Percentiles rank a stretch among this genome's conserved stretches.
These are phyloP conservation scores for Nautilus pompilius DNA, from an alignment of 1,140 invertebrate species.

Conservation along the genomic window DNA sequence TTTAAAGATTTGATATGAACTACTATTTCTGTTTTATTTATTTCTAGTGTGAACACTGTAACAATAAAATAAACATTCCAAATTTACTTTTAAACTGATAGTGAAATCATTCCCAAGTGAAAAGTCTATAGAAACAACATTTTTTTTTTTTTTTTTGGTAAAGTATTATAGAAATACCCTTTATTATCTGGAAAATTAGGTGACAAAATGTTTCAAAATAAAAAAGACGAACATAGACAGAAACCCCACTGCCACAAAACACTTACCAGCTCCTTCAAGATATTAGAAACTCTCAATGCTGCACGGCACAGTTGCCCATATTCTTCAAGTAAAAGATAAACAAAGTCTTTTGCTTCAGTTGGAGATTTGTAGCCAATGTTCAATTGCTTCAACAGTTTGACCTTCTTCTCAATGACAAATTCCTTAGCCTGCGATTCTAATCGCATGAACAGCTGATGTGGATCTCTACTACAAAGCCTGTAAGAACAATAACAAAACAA, in stretches of 20 bases:
- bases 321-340: conserved; percentile 61
- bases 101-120: too few species aligned
- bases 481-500: conserved; percentile 17
- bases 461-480: conserved; percentile 63
- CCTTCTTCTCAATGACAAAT: conserved; percentile 65
- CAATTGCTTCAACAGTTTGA: conserved; percentile 61
- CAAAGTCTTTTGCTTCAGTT: conserved; percentile 45
- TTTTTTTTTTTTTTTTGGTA: too few species aligned
- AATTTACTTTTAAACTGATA: too few species aligned
- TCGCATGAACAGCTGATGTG: conserved; percentile 64
- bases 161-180: too few species aligned
- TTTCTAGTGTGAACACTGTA: too few species aligned
- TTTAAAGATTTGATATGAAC: too few species aligned
- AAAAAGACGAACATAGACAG: background rate
- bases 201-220: too few species aligned
- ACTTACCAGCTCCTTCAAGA: conserved; percentile 60
- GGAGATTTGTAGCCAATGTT: conserved; percentile 53
- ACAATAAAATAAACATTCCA: too few species aligned
- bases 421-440: conserved; percentile 65
- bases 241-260: conserved; percentile 4
- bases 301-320: conserved; percentile 64
- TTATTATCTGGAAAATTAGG: too few species aligned
- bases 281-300: conserved; percentile 59
- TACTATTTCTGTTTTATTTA: too few species aligned
- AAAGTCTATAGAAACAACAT: too few species aligned